Base-by-base conservation (phyloP, 1,140 invertebrate species). In the Panulirus ornatus region DNA sequence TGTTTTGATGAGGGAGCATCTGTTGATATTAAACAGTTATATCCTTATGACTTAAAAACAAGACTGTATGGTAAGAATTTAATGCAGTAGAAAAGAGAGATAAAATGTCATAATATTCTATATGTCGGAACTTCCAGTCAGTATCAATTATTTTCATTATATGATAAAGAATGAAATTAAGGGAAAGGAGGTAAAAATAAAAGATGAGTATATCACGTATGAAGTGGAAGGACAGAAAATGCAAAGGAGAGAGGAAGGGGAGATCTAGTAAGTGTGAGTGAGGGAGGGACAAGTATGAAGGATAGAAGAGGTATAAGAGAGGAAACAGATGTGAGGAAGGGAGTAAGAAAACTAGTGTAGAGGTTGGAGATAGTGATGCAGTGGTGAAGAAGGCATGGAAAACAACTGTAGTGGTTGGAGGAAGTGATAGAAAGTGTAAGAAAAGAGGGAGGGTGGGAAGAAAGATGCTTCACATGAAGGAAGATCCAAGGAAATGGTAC, bases 381-480 rank as follows among this genome's bases (percentile, higher is more conserved):
- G 34, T 38, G 70, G 42, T 34, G 42, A 38, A 70, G 22, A 6
- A 30, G 22, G 22, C 30, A 38, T 11, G 34, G n/a, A 38, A 76
- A n/a, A 8, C 14, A 76, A 38, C 9, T 9, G 40, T 11, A 3
- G 5, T 36, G 1, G n/a, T 11, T 9, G 14, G 27, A 11, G n/a
- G 22, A 9, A 51, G n/a, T 11, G 76, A 27, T 14, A 36, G 70
- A 36, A 3, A 40, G 40, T n/a, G 44, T 34, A 79, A 40, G 2
- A 38, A 38, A 14, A 51, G 44, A 51, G 40, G 16, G 70, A 36
- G 70, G 51, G 51, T 11, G 22, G 51, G 22, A 58, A 22, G 14
- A 36, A 30, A 38, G 70, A n/a, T 34, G 34, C 36, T 38, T 34
- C n/a, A 73, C 34, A 73, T 73, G 70, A 73, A 73, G 42, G 70